Conservation (phyloP, 2,888 invertebrate genomes). For the Coenonympha glycerion region DNA sequence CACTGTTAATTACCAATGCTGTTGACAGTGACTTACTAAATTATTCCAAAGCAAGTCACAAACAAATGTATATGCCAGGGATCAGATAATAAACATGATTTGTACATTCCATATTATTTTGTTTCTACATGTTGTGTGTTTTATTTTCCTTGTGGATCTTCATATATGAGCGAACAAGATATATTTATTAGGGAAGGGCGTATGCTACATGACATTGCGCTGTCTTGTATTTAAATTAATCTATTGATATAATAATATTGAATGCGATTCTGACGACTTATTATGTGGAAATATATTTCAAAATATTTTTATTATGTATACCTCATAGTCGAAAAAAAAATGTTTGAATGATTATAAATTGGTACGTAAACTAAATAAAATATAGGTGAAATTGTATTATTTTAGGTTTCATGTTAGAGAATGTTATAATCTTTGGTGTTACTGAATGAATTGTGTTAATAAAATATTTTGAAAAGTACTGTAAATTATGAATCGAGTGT, state of each 20-base stretch:
- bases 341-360: constrained; percentile 76
- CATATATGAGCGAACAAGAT: constrained; percentile 48
- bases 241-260: constrained; percentile 39
- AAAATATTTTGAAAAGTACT: constrained; percentile 76
- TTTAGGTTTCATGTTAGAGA: constrained; percentile 76
- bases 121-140: constrained; percentile 76
- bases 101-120: constrained; percentile 88
- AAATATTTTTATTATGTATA: constrained; percentile 73
- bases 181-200: constrained; percentile 42
- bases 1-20: constrained; percentile 37
- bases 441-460: constrained; percentile 78
- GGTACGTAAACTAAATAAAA: constrained; percentile 59
- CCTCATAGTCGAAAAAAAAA: constrained; percentile 62
- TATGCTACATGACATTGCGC: constrained; percentile 58
- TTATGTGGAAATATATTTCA: constrained; percentile 60
- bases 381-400: constrained; percentile 71
- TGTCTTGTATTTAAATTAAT: constrained; percentile 51
- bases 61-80: constrained; percentile 77
- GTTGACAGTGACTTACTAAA: constrained; percentile 45
- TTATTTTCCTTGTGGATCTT: constrained; percentile 66
- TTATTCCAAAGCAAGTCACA: constrained; percentile 59
- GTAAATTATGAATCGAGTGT: constrained; percentile 66
- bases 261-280: constrained; percentile 65
- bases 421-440: constrained; percentile 78
- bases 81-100: constrained; percentile 83